Percentiles rank a stretch among this genome's conserved stretches.
These are phyloP conservation scores for Chloroceryle amazona DNA, from an alignment of 2,797 vertebrate genomes.

Conservation along the genomic window DNA sequence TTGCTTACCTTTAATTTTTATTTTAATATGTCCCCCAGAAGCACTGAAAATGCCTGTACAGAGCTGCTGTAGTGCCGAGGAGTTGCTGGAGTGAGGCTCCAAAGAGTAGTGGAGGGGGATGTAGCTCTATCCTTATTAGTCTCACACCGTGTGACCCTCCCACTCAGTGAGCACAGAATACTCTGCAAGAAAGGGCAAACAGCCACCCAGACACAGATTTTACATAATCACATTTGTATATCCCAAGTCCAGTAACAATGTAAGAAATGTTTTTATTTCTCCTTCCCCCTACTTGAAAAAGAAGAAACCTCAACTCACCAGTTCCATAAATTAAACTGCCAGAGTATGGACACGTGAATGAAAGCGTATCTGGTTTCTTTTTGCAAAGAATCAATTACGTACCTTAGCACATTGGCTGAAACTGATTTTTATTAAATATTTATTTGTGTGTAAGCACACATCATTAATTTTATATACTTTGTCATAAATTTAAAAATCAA, in stretches of 20 bases:
- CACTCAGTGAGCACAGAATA: conserved; percentile 90
- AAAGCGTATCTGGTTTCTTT: conserved; percentile 45
- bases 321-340: conserved; percentile 33
- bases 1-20: conserved; percentile 78
- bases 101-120: conserved; percentile 87
- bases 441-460: not conserved
- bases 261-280: not conserved
- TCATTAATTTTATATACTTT: conserved; percentile 55
- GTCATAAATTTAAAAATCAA: conserved; percentile 39
- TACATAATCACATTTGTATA: not conserved
- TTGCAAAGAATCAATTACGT: conserved; percentile 24
- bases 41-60: conserved; percentile 57
- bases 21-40: conserved; percentile 45
- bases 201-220: conserved; percentile 53
- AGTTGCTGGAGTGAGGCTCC: conserved; percentile 76
- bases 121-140: conserved; percentile 97
- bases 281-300: not conserved
- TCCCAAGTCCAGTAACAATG: not conserved
- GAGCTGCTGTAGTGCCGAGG: conserved; percentile 68
- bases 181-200: conserved; percentile 77
- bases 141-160: conserved; percentile 93
- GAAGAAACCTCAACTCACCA: not conserved
- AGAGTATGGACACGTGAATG: not conserved
- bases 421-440: conserved; percentile 30
- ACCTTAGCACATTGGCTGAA: conserved; percentile 10